Conservation (phyloP, 2,888 invertebrate species). For the Xestoiulus laeticollis region DNA sequence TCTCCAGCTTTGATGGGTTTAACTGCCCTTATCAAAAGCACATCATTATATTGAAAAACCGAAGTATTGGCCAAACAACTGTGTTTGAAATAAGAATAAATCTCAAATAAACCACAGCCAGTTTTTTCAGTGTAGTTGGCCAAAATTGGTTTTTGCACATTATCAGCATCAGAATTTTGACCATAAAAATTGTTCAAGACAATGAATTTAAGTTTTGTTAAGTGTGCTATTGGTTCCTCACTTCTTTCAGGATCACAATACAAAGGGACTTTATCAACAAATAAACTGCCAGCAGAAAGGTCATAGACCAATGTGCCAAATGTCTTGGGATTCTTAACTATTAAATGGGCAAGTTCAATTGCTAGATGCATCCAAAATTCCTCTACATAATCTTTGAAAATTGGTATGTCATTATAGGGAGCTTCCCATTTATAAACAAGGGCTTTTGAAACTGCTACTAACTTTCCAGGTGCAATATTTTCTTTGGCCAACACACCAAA, state of each 20-base stretch:
- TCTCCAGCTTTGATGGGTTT: not conserved
- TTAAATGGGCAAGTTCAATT: not conserved
- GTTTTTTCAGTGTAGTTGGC: not conserved
- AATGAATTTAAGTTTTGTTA: not conserved
- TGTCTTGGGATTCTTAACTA: not conserved
- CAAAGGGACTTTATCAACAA: no score
- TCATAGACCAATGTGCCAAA: not conserved
- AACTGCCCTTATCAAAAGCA: not conserved
- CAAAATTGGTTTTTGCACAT: not conserved
- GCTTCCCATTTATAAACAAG: not conserved
- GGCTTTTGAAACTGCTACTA: conserved; percentile 2
- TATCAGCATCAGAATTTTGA: no score
- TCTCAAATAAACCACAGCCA: conserved; percentile 11
- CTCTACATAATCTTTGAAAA: not conserved
- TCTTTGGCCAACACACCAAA: not conserved
- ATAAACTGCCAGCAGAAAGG: not conserved
- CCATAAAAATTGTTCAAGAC: not conserved
- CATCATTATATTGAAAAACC: not conserved
- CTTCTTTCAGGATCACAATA: not conserved
- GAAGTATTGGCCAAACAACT: conserved; percentile 6
- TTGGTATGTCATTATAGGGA: not conserved
- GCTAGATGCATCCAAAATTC: not conserved
- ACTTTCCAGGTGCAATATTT: not conserved
- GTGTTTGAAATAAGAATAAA: conserved; percentile 42
- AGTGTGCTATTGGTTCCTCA: conserved; percentile 25